These are phyloP conservation scores for Adela reaumurella DNA, from an alignment of 2,888 invertebrate species.

Conservation along the genomic window DNA sequence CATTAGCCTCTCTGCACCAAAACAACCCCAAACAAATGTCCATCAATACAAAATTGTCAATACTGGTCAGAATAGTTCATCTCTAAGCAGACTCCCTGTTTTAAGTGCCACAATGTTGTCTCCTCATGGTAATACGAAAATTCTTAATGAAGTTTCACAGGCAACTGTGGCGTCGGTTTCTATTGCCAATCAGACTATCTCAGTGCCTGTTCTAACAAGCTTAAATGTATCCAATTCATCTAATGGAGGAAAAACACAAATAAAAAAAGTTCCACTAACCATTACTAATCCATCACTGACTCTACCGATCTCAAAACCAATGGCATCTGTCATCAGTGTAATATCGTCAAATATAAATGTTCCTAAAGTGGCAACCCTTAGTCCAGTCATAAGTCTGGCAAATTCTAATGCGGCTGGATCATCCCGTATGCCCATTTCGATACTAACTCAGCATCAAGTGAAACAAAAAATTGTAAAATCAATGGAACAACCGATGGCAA, in stretches of 20 bases:
- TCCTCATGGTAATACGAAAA: conserved; percentile 42
- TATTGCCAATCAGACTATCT: conserved; percentile 50
- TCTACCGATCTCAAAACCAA: conserved; percentile 33
- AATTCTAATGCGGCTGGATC: conserved; percentile 27
- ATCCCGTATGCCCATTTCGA: conserved; percentile 39
- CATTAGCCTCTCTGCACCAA: conserved; percentile 44
- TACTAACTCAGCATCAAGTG: conserved; percentile 45
- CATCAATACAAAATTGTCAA: conserved; percentile 47
- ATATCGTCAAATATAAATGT: conserved; percentile 35
- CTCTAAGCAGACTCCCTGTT: conserved; percentile 35
- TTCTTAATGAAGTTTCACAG: conserved; percentile 55
- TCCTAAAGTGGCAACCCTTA: conserved; percentile 32
- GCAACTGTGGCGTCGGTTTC: conserved; percentile 56
- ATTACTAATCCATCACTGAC: conserved; percentile 31
- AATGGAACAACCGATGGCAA: conserved; percentile 47
- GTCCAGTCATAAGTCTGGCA: conserved; percentile 38
- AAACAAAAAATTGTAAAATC: conserved; percentile 52
- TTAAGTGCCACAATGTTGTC: conserved; percentile 32
- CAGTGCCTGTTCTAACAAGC: conserved; percentile 45
- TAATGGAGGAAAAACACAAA: conserved; percentile 24
- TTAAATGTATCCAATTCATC: conserved; percentile 28
- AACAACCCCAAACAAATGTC: conserved; percentile 31
- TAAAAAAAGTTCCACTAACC: conserved; percentile 36
- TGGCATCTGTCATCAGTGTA: conserved; percentile 47
- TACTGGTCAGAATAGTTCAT: conserved; percentile 21